Evolutionary conservation across 2,888 invertebrate genomes (phyloP).

Genomic region (Strigamia crassipes): DNA sequence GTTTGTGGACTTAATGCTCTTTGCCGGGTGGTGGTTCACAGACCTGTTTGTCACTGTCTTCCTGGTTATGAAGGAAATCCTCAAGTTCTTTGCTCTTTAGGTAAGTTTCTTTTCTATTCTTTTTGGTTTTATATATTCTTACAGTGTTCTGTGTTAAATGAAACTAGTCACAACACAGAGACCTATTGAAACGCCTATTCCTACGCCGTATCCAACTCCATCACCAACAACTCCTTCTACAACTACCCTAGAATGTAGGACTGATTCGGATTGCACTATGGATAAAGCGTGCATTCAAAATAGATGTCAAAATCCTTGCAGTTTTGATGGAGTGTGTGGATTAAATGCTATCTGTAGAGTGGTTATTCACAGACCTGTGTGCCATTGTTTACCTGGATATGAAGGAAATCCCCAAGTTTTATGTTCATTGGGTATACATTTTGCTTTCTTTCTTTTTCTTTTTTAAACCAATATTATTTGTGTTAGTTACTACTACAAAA

Average conservation of each 20-base stretch:
- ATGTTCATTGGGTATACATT: not conserved
- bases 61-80: slow-evolving; percentile 78
- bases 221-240: not conserved
- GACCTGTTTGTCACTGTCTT: slow-evolving; percentile 79
- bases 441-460: not conserved
- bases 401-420: slow-evolving; percentile 52
- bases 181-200: not conserved
- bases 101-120: slow-evolving; percentile 49
- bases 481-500: not conserved
- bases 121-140: too few relatives aligned
- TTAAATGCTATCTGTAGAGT: slow-evolving; percentile 87
- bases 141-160: too few relatives aligned
- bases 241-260: slow-evolving; percentile 69
- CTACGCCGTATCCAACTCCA: not conserved
- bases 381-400: slow-evolving; percentile 68
- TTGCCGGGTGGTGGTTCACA: slow-evolving; percentile 80
- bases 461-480: not conserved
- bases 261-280: slow-evolving; percentile 82
- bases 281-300: slow-evolving; percentile 82
- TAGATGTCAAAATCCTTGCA: slow-evolving; percentile 84
- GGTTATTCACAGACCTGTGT: slow-evolving; percentile 79
- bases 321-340: slow-evolving; percentile 68
- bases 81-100: slow-evolving; percentile 60
- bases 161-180: too few relatives aligned
- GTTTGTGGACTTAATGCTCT: slow-evolving; percentile 74